Conservation (phyloP, 2,113 vertebrate species). For the Plectropomus leopardus region DNA sequence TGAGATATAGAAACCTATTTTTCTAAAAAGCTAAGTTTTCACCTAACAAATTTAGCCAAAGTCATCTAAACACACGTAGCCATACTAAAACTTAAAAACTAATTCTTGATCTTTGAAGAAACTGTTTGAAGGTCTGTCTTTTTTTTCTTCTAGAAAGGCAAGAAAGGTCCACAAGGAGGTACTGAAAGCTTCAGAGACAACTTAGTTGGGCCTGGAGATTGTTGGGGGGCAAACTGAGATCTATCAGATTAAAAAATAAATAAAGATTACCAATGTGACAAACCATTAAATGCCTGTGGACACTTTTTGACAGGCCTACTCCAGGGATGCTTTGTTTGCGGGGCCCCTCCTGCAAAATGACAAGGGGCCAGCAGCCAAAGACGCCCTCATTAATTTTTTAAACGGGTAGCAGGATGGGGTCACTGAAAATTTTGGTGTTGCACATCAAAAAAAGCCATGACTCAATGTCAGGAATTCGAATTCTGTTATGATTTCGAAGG, state of each 20-base stretch:
- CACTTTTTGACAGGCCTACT: background rate
- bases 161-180: background rate
- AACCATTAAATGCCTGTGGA: background rate
- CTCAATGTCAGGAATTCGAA: no score
- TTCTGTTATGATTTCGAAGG: no score
- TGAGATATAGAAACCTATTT: background rate
- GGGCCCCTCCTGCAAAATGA: no score
- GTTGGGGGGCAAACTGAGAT: no score
- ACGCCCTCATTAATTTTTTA: no score
- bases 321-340: no score
- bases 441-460: no score
- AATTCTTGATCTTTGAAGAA: background rate
- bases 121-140: background rate
- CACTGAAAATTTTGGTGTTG: no score
- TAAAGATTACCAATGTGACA: background rate
- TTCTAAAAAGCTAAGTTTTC: background rate
- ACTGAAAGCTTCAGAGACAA: background rate
- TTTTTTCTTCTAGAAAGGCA: background rate
- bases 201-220: no score
- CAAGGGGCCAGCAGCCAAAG: no score
- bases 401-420: no score
- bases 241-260: background rate
- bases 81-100: background rate
- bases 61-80: background rate
- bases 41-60: no score